phyloP scores from a whole-genome alignment of 2,113 vertebrate genomes.

The Paraplagusia blochii region DNA sequence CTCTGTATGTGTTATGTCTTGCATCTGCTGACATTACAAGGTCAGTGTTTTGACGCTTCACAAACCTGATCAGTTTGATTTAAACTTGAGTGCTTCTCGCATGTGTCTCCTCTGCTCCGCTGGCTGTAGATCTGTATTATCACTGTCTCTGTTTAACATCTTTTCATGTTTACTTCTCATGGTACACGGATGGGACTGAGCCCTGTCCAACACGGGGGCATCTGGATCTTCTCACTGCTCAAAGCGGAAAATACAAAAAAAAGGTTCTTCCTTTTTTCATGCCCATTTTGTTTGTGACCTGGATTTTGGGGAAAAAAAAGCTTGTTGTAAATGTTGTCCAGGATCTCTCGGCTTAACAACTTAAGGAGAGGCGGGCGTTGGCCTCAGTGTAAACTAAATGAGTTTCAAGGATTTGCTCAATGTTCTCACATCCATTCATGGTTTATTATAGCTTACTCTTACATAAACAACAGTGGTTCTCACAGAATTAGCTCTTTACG shows the following conservation, averaged over 20 bases:
- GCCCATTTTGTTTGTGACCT: constrained; percentile 47
- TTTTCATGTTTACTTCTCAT: constrained; percentile 51
- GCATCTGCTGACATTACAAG: constrained; percentile 52
- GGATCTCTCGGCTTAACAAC: constrained; percentile 46
- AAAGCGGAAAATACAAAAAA: constrained; percentile 12
- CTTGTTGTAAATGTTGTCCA: constrained; percentile 46
- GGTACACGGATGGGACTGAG: constrained; percentile 35
- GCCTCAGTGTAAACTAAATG: constrained; percentile 45
- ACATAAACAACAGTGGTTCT: constrained; percentile 53
- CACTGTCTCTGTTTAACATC: constrained; percentile 49
- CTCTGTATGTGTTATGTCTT: constrained; percentile 45
- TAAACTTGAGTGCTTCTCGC: constrained; percentile 28
- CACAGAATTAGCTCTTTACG: neutral
- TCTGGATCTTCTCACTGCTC: constrained; percentile 57
- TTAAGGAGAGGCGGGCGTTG: constrained; percentile 7
- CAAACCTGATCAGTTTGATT: constrained; percentile 59
- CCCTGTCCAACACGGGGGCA: constrained; percentile 22
- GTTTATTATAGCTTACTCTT: constrained; percentile 55
- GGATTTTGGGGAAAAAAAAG: constrained; percentile 36
- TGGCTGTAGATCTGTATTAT: constrained; percentile 26
- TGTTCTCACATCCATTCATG: constrained; percentile 17
- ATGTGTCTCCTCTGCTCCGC: constrained; percentile 33
- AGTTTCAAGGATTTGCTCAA: constrained; percentile 21
- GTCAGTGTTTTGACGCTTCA: constrained; percentile 58
- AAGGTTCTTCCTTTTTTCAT: neutral